Base-by-base conservation (phyloP, 2,888 invertebrate genomes). In the Mayetiola destructor region DNA sequence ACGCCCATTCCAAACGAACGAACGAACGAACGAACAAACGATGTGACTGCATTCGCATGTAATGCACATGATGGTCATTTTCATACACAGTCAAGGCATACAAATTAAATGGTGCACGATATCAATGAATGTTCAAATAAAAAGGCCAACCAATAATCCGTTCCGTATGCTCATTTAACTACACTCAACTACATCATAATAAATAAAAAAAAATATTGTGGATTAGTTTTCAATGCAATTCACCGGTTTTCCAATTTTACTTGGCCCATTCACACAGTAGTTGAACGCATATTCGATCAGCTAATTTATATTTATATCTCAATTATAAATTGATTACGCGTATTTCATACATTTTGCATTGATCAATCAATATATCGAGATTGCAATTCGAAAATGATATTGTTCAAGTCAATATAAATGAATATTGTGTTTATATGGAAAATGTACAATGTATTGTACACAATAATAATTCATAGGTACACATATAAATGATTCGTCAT, bases 71-170 rank as follows among this genome's bases (percentile, higher is more conserved):
- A 9, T 48, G 27, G 27, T 16, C 48, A n/a, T 27, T 48, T 48
- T 48, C 27, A 48, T 48, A 48, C 27, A 27, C n/a, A n/a, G n/a
- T n/a, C n/a, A 27, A 23, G 29, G 27, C 27, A 48, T 48, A 48
- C 48, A 48, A 48, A 48, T 48, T 27, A 48, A 48, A 23, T 48
- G 48, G 48, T 48, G 48, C 23, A 27, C 48, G 29, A 48, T 48
- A 16, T 27, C 27, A 9, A n/a, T 48, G 23, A 27, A 27, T n/a
- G 27, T 48, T 14, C 27, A 48, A 27, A 48, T 48, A 6, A 8
- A 27, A 27, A n/a, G n/a, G 3, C 9, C 16, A 18, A n/a, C 4
- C 5, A n/a, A 36, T 39, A 3, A n/a, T 4, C 10, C n/a, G 2
- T 14, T 48, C 2, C 27, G 27, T 48, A 16, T 48, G n/a, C 27